Base-by-base conservation (phyloP, 2,797 vertebrate species). In the Carcharodon carcharias region DNA sequence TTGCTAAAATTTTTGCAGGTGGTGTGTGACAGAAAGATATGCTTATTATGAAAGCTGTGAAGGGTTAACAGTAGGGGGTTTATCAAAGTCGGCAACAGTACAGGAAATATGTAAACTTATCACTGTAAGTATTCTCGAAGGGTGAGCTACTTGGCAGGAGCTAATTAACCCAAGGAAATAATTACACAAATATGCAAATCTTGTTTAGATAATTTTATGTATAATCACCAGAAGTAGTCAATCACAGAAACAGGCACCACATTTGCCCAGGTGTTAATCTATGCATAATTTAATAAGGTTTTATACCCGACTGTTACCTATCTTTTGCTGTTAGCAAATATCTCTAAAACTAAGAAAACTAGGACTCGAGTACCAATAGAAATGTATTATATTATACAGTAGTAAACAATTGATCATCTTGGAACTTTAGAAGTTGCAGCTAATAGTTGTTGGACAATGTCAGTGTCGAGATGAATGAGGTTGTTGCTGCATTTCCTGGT, bases 161-260 rank as follows among this genome's bases (percentile, higher is more conserved):
- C 98, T 98, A 99, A 99, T 99, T 99, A 99, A 99, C 98, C 98
- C 98, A 98, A 98, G 98, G 98, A 99, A 99, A 99, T 99, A 99
- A 99, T 99, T 99, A 99, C 98, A 98, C 98, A 98, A 98, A 98
- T 99, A 99, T 99, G 99, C 99, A 99, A 99, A 99, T 99, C 97
- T 97, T 98, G 98, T 98, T 98, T 99, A 98, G 98, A 98, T 99
- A 98, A 98, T 99, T 99, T 98, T 98, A 97, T 98, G 97, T 98
- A 98, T 98, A 98, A 98, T 98, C 98, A 97, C 98, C 98, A 98
- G 98, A 98, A 98, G 98, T 98, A 99, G 98, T 99, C 98, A 98
- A 98, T 99, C 98, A 99, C 98, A 97, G 98, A 98, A 98, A 97
- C 97, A 97, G 97, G 97, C 97, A 97, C 98, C 97, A 96, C 97